Evolutionary conservation across 2,888 invertebrate species (phyloP).

Genomic region (Sinohyriopsis cumingii): DNA sequence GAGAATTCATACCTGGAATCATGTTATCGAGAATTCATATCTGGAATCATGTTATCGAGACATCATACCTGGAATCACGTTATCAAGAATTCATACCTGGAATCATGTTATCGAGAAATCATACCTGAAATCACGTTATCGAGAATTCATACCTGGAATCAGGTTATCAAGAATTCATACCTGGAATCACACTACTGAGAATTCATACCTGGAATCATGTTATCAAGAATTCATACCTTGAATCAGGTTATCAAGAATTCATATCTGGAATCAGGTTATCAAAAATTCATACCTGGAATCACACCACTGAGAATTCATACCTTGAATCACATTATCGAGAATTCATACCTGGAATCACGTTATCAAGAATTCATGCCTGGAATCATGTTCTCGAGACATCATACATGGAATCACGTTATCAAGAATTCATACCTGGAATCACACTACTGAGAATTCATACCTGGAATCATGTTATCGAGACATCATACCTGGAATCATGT

Average conservation of each 20-base stretch:
- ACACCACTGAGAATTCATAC: too few relatives aligned
- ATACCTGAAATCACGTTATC: constrained; percentile 68
- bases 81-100: background rate
- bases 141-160: constrained; percentile 19
- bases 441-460: constrained; percentile 66
- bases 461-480: background rate
- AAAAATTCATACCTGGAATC: constrained; percentile 47
- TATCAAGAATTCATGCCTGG: constrained; percentile 58
- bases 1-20: constrained; percentile 52
- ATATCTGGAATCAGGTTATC: background rate
- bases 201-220: constrained; percentile 61
- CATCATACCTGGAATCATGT: background rate
- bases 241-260: background rate
- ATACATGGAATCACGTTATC: background rate
- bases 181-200: background rate
- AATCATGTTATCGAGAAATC: background rate
- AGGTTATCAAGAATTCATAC: too few relatives aligned
- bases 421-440: constrained; percentile 52
- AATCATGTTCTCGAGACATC: too few relatives aligned
- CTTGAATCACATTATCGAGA: constrained; percentile 68
- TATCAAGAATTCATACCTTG: constrained; percentile 59
- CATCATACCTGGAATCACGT: constrained; percentile 29
- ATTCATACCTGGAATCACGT: constrained; percentile 65
- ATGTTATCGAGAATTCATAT: constrained; percentile 65
- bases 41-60: background rate